Evolutionary conservation across 2,888 invertebrate genomes (phyloP).

Genomic region (Limenitis camilla): DNA sequence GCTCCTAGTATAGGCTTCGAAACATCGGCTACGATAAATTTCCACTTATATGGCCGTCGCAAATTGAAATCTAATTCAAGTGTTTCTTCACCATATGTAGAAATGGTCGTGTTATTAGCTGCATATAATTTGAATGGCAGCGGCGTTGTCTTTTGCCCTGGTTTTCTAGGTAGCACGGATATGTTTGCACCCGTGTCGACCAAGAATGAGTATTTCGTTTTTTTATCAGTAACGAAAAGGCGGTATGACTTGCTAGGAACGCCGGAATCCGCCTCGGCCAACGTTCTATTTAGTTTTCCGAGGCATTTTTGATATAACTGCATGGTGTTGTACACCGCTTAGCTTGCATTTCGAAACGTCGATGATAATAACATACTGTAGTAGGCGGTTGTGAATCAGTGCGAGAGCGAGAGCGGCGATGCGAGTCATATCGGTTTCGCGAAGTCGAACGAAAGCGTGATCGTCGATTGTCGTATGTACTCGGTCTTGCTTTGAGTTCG

Average conservation of each 20-base stretch:
- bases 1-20: conserved; percentile 18
- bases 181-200: background rate
- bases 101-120: conserved; percentile 18
- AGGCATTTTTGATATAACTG: background rate
- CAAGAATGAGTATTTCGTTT: background rate
- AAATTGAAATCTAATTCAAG: conserved; percentile 12
- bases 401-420: too few relatives aligned
- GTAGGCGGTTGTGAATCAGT: too few relatives aligned
- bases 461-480: too few relatives aligned
- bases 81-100: conserved; percentile 15
- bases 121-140: conserved; percentile 13
- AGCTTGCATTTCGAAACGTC: conserved; percentile 13
- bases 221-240: conserved; percentile 17
- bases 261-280: conserved; percentile 14
- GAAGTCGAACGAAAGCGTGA: too few relatives aligned
- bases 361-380: too few relatives aligned
- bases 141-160: background rate
- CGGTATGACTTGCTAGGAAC: conserved; percentile 8
- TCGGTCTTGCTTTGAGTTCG: too few relatives aligned
- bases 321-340: conserved; percentile 9
- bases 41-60: conserved; percentile 15
- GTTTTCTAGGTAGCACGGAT: background rate
- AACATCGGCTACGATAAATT: conserved; percentile 14
- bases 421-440: too few relatives aligned
- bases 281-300: conserved; percentile 6